Base-by-base conservation (phyloP, 2,888 invertebrate species). In the Nemotelus pantherinus region DNA sequence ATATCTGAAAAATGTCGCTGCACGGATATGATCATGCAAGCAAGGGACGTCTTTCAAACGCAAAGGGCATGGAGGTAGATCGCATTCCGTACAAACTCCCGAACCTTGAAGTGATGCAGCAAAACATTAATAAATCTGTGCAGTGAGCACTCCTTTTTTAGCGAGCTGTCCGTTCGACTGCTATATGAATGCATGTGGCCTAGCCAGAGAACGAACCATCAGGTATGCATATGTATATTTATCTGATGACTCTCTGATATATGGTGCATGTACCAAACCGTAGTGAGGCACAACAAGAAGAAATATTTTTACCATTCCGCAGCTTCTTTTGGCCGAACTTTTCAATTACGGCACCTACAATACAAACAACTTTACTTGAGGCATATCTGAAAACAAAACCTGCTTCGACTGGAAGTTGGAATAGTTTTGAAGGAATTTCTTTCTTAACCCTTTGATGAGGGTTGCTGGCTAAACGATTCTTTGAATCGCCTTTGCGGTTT, bases 181-280 rank as follows among this genome's bases (percentile, higher is more conserved):
- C 53, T 44, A 55, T 55, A 70, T 55, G 55, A 41, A 68, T n/a
- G n/a, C 68, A 70, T 1, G 60, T 60, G 7, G 47, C 70, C 55
- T 44, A 6, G 65, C 58, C 7, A 5, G 58, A 44, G 10, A 63
- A 10, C 53, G 53, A 6, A 10, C 25, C 55, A 6, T 65, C 9
- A 9, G 45, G 65, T 9, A 65, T 55, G 53, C 53, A 55, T 53
- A 70, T 41, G 47, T 25, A 70, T 70, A 55, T 43, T 55, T 50
- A 60, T 60, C 72, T 60, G 47, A 72, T 72, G 72, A 72, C 70
- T 70, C 41, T 70, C 70, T 70, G 70, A 70, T 70, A 53, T 70
- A 70, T 70, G 70, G 70, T 70, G 41, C 70, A 70, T 55, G 70
- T 43, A 70, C 55, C 44, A n/a, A 7, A 63, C 41, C 63, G 43